A percentile compares a stretch with the other conserved stretches of the same genome.
Conservation (phyloP, 2,797 vertebrate genomes). For the Oryzias dopingdopingensis region DNA sequence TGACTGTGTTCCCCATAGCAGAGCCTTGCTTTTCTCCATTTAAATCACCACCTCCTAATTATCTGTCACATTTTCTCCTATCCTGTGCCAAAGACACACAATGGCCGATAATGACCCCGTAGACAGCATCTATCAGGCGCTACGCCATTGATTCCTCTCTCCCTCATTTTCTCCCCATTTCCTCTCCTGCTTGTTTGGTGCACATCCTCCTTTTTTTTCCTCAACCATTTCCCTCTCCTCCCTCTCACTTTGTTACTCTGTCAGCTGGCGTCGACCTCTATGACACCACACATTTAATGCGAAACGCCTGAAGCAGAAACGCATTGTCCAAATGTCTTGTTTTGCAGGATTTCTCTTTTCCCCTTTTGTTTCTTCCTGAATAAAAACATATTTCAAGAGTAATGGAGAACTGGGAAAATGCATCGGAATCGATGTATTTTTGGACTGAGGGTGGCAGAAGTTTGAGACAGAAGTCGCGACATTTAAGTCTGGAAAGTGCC, state of each 20-base stretch:
- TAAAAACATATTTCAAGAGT: conserved; percentile 28
- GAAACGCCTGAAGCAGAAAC: conserved; percentile 32
- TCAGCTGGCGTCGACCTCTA: conserved; percentile 20
- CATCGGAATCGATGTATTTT: conserved; percentile 20
- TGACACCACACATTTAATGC: conserved; percentile 13
- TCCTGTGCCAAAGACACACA: conserved; percentile 80
- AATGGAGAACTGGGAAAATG: conserved; percentile 19
- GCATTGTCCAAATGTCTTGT: conserved; percentile 44
- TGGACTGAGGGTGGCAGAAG: conserved; percentile 13
- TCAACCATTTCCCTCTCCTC: conserved; percentile 30
- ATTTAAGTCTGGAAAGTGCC: conserved; percentile 62
- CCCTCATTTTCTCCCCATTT: conserved; percentile 41
- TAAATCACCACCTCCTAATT: conserved; percentile 84
- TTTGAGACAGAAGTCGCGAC: conserved; percentile 51
- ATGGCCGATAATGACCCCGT: conserved; percentile 80
- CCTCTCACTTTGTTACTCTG: conserved; percentile 47
- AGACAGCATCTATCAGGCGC: conserved; percentile 80
- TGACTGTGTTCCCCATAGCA: conserved; percentile 73
- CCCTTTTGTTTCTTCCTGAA: conserved; percentile 36
- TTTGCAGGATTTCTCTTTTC: conserved; percentile 41
- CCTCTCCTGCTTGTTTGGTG: conserved; percentile 28
- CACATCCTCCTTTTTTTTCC: conserved; percentile 22
- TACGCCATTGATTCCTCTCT: conserved; percentile 71
- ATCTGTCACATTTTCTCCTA: conserved; percentile 82
- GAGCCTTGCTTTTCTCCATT: conserved; percentile 70